Conservation (phyloP, 1,140 invertebrate genomes). For the Drosophila rhopaloa region DNA sequence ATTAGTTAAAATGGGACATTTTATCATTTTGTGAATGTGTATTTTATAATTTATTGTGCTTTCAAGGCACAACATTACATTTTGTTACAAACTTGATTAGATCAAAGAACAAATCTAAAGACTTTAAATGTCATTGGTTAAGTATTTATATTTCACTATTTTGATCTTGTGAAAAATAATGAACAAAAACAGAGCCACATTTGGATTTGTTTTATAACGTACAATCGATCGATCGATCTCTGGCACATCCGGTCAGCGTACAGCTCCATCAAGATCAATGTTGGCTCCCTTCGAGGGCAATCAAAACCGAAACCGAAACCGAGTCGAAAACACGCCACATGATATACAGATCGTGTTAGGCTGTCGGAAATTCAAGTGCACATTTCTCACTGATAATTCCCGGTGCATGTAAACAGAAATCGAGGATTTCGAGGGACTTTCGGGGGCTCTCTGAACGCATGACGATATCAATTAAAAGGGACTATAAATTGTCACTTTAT, state of each 20-base stretch:
- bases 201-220: neutral
- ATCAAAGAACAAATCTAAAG: too few relatives aligned
- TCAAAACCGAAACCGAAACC: conserved; percentile 32
- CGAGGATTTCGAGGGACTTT: conserved; percentile 5
- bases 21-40: too few relatives aligned
- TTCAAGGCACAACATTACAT: too few relatives aligned
- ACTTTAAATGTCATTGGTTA: too few relatives aligned
- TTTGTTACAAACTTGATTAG: too few relatives aligned
- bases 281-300: conserved; percentile 27
- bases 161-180: too few relatives aligned
- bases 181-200: neutral
- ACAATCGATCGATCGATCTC: conserved; percentile 24
- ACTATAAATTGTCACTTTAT: conserved; percentile 79
- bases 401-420: conserved; percentile 55
- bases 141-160: too few relatives aligned
- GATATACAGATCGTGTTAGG: conserved; percentile 51
- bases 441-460: conserved; percentile 18
- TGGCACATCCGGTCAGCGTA: conserved; percentile 27
- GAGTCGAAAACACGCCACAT: conserved; percentile 31
- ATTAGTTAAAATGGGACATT: too few relatives aligned
- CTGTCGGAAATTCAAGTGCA: conserved; percentile 74
- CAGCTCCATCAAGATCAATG: conserved; percentile 22
- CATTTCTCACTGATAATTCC: conserved; percentile 77
- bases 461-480: conserved; percentile 74
- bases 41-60: too few relatives aligned